A percentile compares a stretch with the other conserved stretches of the same genome.
These are phyloP conservation scores for Smutsia gigantea DNA, from an alignment of 2,797 vertebrate species.

Conservation along the genomic window DNA sequence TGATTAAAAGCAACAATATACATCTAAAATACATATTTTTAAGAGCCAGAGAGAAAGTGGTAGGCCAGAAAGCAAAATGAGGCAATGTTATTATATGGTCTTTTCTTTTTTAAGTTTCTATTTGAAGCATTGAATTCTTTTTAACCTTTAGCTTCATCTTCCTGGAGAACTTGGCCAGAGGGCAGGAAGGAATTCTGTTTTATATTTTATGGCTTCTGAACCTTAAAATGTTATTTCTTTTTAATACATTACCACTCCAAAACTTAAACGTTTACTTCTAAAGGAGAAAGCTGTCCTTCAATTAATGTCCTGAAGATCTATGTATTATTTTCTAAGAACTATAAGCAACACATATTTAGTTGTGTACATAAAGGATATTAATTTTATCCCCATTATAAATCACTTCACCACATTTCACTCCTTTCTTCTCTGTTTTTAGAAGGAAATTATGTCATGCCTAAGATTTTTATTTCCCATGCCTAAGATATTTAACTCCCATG, in stretches of 20 bases:
- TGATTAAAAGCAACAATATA: constrained; percentile 37
- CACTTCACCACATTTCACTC: not conserved
- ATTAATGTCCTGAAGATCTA: not conserved
- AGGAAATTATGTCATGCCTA: not conserved
- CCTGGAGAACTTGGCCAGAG: not conserved
- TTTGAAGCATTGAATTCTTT: not conserved
- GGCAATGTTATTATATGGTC: not conserved
- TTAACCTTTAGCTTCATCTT: not conserved
- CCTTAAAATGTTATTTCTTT: not conserved
- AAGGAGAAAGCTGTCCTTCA: not conserved
- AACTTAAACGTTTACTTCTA: constrained; percentile 11
- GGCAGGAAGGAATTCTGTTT: not conserved
- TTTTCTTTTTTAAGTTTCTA: constrained; percentile 4
- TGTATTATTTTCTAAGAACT: constrained; percentile 8
- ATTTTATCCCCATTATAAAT: constrained; percentile 5
- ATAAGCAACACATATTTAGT: not conserved
- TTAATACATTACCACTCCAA: not conserved
- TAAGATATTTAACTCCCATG: not conserved
- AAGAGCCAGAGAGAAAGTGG: not conserved
- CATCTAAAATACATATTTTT: not conserved
- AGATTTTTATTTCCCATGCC: constrained; percentile 2
- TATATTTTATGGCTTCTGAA: not conserved
- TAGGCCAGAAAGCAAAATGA: not conserved
- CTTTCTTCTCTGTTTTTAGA: not conserved
- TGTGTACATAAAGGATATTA: not conserved